Evolutionary conservation across 1,140 invertebrate species (phyloP), one percentile per base, ranked within the genome.

Genomic region (Zeugodacus cucurbitae): DNA sequence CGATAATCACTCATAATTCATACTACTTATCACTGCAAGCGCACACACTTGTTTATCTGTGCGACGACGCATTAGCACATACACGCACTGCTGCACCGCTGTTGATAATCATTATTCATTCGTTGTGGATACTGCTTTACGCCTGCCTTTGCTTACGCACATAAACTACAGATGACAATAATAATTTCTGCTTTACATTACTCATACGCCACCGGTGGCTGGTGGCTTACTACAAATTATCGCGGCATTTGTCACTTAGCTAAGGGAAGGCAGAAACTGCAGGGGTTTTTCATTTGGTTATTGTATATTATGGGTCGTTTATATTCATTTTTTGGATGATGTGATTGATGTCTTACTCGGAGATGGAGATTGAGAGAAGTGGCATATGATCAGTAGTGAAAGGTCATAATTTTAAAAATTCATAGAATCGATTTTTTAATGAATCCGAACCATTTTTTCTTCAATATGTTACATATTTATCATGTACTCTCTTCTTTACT

Each of bases 1-100:
- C n/a, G 41, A 48, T 82, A 48, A 82, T 82, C 74, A 82, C 41
- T 82, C 74, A 82, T n/a, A 82, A 82, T 26, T n/a, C 74, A 22
- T 7, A 29, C 11, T 41, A 74, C 17, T 82, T 48, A 48, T 26
- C 26, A 29, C 37, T 20, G n/a, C n/a, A 6, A 11, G 5, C 74
- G 32, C 29, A 17, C 17, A 22, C 67, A 32, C 34, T 37, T 20
- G 11, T n/a, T 74, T 20, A 41, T 32, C 29, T 74, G 26, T 67
- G 29, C 5, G 26, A 67, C 1, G 14, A 14, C 67, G 20, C 8
- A 74, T 34, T 37, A 34, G 5, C 34, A n/a, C 20, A 22, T 17
- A 7, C 41, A 41, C 6, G 32, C 5, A 74, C 32, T 37, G 67
- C 20, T 32, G 67, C 17, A 37, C 22, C 17, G 14, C 22, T 74